A percentile compares a stretch with the other conserved stretches of the same genome.
phyloP scores from a whole-genome alignment of 2,797 vertebrate species.

The Eremophila alpestris region DNA sequence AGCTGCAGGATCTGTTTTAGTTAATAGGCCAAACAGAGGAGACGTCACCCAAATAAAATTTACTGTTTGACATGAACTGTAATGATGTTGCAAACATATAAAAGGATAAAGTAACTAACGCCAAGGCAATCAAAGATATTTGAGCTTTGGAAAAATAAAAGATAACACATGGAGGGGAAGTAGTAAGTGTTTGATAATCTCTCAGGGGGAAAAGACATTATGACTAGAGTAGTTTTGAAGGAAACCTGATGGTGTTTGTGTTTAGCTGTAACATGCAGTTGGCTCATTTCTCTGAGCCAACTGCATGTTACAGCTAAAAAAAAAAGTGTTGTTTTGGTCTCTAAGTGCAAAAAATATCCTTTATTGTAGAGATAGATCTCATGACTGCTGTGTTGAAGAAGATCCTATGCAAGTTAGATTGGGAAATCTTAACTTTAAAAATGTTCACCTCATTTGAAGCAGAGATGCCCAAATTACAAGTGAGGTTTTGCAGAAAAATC shows the following conservation, averaged over 20 bases:
- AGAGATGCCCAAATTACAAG: not conserved
- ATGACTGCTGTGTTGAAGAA: not conserved
- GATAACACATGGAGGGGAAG: not conserved
- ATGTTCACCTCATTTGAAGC: not conserved
- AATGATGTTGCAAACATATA: not conserved
- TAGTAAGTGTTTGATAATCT: not conserved
- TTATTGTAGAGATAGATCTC: not conserved
- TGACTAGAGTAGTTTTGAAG: not conserved
- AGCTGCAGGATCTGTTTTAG: not conserved
- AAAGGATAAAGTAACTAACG: not conserved
- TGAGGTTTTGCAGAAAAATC: not conserved
- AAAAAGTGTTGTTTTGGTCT: not conserved
- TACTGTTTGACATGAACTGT: not conserved
- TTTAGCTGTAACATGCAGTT: not conserved
- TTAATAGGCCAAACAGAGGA: not conserved
- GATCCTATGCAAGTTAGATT: not conserved
- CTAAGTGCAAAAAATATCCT: not conserved
- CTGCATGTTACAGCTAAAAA: not conserved
- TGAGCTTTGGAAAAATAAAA: not conserved
- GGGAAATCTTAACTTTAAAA: not conserved
- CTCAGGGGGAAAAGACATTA: not conserved
- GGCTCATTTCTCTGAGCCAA: not conserved
- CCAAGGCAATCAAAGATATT: not conserved
- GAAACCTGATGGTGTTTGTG: not conserved
- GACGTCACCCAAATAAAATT: accelerated